A percentile compares a stretch with the other conserved stretches of the same genome.
phyloP scores from a whole-genome alignment of 2,113 vertebrate species.

The Aythya baeri region DNA sequence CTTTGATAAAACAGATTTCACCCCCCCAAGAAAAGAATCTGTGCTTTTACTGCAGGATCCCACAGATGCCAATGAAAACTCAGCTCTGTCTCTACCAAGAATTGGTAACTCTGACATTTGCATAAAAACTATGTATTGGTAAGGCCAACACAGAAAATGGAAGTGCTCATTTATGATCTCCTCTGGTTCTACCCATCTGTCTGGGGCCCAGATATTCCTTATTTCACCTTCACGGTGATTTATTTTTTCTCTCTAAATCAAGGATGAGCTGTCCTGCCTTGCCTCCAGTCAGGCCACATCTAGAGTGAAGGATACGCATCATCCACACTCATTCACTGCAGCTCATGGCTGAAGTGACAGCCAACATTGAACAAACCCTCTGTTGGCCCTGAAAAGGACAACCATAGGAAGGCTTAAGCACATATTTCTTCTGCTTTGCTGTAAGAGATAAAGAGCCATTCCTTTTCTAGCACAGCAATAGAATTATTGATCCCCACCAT shows the following conservation, averaged over 20 bases:
- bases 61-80: not conserved
- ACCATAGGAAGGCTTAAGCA: not conserved
- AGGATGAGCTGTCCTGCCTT: not conserved
- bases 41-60: not conserved
- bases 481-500: not conserved
- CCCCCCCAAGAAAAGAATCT: fast-evolving
- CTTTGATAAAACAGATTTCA: not conserved
- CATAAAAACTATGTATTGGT: not conserved
- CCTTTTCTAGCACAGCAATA: not conserved
- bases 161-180: not conserved
- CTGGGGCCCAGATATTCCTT: not conserved
- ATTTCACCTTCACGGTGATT: not conserved
- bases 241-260: not conserved
- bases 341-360: not conserved
- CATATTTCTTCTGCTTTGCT: not conserved
- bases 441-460: not conserved
- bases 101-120: not conserved
- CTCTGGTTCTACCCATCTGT: not conserved
- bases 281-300: not conserved
- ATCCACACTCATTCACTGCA: not conserved
- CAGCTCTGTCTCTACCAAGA: not conserved
- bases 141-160: not conserved
- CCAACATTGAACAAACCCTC: not conserved
- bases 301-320: not conserved
- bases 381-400: not conserved